Evolutionary conservation across 1,140 invertebrate genomes (phyloP), one percentile per base, ranked within the genome.

Genomic region (Drosophila subobscura): DNA sequence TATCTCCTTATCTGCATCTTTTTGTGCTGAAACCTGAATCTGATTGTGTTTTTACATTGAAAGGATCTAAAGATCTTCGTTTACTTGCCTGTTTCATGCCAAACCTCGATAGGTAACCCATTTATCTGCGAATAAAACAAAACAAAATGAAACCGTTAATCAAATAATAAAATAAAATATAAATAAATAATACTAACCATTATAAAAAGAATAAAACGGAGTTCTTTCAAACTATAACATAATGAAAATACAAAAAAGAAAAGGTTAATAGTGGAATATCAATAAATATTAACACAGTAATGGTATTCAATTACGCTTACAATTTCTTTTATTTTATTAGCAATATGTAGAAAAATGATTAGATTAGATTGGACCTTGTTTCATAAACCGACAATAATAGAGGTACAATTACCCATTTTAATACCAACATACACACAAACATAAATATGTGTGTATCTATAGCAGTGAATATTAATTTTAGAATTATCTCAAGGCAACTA

Each of bases 311-410:
- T 14, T 12, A 12, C 10, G 27, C 56, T 16, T n/a, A 33, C 45
- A 41, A 47, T 60, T 50, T 60, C 37, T 47, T 61, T 74, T 3
- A 8, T 29, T 68, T 72, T 86, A 70, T 85, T 86, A 51, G 81
- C 60, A 74, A 81, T 59, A 86, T 8, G 77, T 81, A 86, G 88
- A 81, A 86, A 83, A 85, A 75, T 27, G 59, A 57, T 84, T 72
- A 64, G 58, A 57, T 83, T 72, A 64, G 42, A 64, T 83, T 83
- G 79, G 75, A 70, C 79, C 56, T 73, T 10, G 23, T 56, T 68
- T 25, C 16, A 55, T 70, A 44, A 46, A 42, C 25, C 42, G 23
- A 46, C 27, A 5, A 14, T 37, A 49, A 52, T 16, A 44, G 33
- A 52, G 16, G 10, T 44, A 33, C 23, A 40, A 40, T 41, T 10